These are phyloP conservation scores for Aspidapion aeneum DNA, from an alignment of 2,888 invertebrate genomes.

Conservation along the genomic window DNA sequence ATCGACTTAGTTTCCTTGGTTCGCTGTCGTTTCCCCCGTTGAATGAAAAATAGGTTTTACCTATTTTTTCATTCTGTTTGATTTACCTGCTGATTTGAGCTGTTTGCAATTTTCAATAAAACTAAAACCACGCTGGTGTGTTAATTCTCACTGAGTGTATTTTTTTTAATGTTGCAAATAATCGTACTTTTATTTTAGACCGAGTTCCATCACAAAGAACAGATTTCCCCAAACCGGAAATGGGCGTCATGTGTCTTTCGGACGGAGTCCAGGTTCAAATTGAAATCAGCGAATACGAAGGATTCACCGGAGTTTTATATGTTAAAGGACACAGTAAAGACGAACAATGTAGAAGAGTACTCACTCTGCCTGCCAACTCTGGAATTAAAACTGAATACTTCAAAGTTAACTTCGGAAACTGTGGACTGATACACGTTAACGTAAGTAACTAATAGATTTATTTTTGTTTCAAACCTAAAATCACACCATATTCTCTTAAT, in stretches of 20 bases:
- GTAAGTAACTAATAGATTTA: constrained; percentile 52
- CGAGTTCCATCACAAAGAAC: constrained; percentile 54
- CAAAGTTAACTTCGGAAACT: constrained; percentile 81
- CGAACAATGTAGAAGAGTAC: constrained; percentile 79
- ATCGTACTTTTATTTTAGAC: constrained; percentile 33
- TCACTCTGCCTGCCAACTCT: constrained; percentile 68
- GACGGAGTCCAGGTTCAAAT: constrained; percentile 88
- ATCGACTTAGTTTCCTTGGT: too few relatives aligned
- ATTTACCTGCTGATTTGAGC: too few relatives aligned
- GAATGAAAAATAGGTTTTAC: too few relatives aligned
- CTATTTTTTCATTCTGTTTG: too few relatives aligned
- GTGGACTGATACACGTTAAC: constrained; percentile 87
- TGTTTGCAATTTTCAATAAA: too few relatives aligned
- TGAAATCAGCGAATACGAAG: constrained; percentile 62
- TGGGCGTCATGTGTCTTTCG: constrained; percentile 85
- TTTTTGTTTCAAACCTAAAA: background rate
- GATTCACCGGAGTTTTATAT: constrained; percentile 87
- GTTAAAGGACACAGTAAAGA: constrained; percentile 95
- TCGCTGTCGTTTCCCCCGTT: too few relatives aligned
- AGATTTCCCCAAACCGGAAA: constrained; percentile 81
- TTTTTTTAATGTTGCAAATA: too few relatives aligned
- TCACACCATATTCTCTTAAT: background rate
- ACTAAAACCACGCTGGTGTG: too few relatives aligned
- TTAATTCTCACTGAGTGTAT: too few relatives aligned
- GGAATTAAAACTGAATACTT: constrained; percentile 58